These are phyloP conservation scores for Condylura cristata DNA, from an alignment of 2,113 vertebrate genomes.

Conservation along the genomic window DNA sequence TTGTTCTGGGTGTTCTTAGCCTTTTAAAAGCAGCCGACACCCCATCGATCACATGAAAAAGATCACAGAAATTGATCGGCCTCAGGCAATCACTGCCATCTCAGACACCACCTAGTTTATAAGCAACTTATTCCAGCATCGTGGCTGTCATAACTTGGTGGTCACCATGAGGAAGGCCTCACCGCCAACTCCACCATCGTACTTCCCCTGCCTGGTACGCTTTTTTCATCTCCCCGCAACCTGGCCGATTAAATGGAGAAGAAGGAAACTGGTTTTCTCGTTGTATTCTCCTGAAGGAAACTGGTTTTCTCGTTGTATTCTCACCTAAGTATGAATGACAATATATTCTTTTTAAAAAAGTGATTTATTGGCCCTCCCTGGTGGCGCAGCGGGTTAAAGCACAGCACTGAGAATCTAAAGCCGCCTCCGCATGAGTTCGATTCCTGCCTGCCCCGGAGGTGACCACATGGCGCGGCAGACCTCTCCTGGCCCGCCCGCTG, in stretches of 20 bases:
- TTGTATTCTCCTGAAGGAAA: constrained; percentile 4
- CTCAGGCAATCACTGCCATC: background rate
- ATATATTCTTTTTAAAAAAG: too few species aligned
- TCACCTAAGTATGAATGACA: background rate
- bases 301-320: background rate
- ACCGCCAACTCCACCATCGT: background rate
- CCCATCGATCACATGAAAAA: background rate
- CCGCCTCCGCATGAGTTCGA: too few species aligned
- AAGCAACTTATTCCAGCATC: background rate
- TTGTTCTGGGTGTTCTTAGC: constrained; percentile 28
- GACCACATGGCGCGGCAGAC: too few species aligned
- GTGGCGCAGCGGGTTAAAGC: too few species aligned
- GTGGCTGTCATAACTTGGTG: background rate
- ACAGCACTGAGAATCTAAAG: too few species aligned
- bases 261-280: background rate
- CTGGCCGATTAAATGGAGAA: background rate
- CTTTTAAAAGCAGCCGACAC: constrained; percentile 67
- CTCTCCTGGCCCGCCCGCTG: too few species aligned
- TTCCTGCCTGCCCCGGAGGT: too few species aligned
- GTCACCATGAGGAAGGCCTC: background rate
- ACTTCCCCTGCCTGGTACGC: background rate
- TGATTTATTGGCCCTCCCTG: too few species aligned
- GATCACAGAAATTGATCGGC: background rate
- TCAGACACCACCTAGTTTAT: background rate
- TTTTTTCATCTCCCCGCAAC: background rate